phyloP scores from a whole-genome alignment of 92 coral and sea anemone species.

The Parazoanthus atlanticus region DNA sequence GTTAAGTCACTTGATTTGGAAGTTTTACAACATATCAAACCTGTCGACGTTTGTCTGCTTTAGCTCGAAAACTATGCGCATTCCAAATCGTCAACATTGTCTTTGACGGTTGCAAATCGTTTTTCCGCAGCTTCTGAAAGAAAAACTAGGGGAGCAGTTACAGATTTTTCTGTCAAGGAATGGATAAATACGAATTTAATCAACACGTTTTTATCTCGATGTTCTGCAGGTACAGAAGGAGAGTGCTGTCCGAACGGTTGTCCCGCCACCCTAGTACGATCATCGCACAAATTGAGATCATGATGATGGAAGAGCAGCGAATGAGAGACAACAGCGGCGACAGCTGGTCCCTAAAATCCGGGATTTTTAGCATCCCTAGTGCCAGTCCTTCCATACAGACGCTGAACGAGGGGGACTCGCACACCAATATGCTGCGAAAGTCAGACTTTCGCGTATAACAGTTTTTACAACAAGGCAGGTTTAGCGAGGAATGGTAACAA shows the following conservation, averaged over 20 bases:
- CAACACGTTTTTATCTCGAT: background rate
- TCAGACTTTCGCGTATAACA: constrained; percentile 8
- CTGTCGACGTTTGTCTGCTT: too few relatives aligned
- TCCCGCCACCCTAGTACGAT: constrained; percentile 34
- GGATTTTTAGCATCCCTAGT: constrained; percentile 35
- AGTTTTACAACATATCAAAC: too few relatives aligned
- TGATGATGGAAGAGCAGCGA: constrained; percentile 30
- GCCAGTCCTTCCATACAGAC: constrained; percentile 33
- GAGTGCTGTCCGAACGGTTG: constrained; percentile 9
- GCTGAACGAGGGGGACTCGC: constrained; percentile 35
- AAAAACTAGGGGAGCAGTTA: too few relatives aligned
- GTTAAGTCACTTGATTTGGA: too few relatives aligned
- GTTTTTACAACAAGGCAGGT: background rate
- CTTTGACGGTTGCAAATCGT: too few relatives aligned
- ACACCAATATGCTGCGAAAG: constrained; percentile 30
- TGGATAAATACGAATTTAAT: too few relatives aligned
- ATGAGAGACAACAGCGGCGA: constrained; percentile 10
- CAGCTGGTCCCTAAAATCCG: constrained; percentile 38
- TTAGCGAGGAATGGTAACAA: background rate
- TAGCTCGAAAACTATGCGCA: too few relatives aligned
- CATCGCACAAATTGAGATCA: constrained; percentile 26
- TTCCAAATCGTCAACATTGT: too few relatives aligned
- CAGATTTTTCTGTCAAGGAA: too few relatives aligned
- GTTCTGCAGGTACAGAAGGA: background rate
- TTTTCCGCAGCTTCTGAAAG: too few relatives aligned